Base-by-base conservation (phyloP, 2,888 invertebrate species). In the Phania funesta region DNA sequence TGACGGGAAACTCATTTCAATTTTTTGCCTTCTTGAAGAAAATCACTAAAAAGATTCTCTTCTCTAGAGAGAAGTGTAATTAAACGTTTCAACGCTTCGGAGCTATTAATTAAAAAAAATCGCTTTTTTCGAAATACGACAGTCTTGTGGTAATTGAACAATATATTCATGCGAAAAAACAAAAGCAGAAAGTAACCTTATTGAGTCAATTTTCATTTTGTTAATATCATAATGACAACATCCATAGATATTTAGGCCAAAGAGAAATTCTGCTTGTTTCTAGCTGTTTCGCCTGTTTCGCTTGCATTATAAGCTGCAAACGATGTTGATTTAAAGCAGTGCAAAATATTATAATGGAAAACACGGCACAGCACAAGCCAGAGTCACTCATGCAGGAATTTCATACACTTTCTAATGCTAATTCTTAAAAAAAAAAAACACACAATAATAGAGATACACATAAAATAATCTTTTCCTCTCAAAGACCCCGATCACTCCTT, bases 391-490 rank as follows among this genome's bases (percentile, higher is more conserved):
- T 64, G 76, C 73, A 79, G 76, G 70, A 82, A 65, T 82, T 77
- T 44, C 80, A 58, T 81, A 81, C 81, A 60, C 74, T 83, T 81
- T 76, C 85, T 83, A 83, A 80, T 80, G 83, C 85, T 83, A 76
- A 75, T 80, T 78, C 60, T 74, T 62, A 83, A 65, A 58, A 18
- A 67, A 60, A 9, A 46, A 50, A 29, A 18, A 26, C 8, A 56
- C 32, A 67, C 75, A 76, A 50, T 48, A n/a, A 52, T 52, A 46
- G 22, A 24, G 35, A 56, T 46, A 38, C 35, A 75, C n/a, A 74
- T 16, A 56, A 58, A 18, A 3, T 13, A 22, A 5, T 50, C 41
- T 52, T 22, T 18, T 26, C 67, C 67, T 52, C 48, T 29, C 32
- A 6, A 20, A 35, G 16, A 54, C 44, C n/a, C 54, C 35, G 62